Conservation (phyloP, 2,888 invertebrate genomes). For the Euclidia mi region DNA sequence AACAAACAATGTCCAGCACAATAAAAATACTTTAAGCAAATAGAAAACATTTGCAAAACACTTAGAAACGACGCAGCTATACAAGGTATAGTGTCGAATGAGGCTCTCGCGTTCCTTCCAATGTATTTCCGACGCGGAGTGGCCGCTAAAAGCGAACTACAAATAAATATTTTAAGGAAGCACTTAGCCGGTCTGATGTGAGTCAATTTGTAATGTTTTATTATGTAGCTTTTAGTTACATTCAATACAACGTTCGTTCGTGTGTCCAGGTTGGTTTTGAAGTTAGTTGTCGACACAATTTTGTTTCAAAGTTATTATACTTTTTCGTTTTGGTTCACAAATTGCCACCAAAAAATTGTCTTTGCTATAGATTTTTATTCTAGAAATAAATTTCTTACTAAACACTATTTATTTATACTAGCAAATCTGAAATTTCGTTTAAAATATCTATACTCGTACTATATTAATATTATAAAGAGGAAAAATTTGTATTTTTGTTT, state of each 20-base stretch:
- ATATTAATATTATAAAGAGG: too few relatives aligned
- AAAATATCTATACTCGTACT: too few relatives aligned
- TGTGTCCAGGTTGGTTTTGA: conserved; percentile 28
- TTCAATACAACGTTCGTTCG: conserved; percentile 39
- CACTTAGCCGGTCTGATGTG: conserved; percentile 59
- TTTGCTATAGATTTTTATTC: too few relatives aligned
- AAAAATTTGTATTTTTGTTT: too few relatives aligned
- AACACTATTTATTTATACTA: too few relatives aligned
- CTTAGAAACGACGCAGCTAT: not conserved
- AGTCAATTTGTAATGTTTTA: conserved; percentile 59
- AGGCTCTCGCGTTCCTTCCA: conserved; percentile 43
- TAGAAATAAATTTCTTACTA: too few relatives aligned
- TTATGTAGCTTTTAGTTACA: conserved; percentile 39
- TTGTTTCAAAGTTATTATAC: conserved; percentile 8
- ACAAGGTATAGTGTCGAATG: conserved; percentile 11
- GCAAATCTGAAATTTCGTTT: too few relatives aligned
- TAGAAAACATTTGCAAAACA: conserved; percentile 2
- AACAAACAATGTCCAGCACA: too few relatives aligned
- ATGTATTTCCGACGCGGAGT: conserved; percentile 61
- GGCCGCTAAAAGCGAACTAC: conserved; percentile 67
- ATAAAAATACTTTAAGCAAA: too few relatives aligned
- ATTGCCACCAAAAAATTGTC: too few relatives aligned
- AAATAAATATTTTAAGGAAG: conserved; percentile 67
- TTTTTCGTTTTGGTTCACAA: too few relatives aligned
- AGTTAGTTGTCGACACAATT: conserved; percentile 28